Base-by-base conservation (phyloP, 1,140 invertebrate species). In the Bicyclus anynana region DNA sequence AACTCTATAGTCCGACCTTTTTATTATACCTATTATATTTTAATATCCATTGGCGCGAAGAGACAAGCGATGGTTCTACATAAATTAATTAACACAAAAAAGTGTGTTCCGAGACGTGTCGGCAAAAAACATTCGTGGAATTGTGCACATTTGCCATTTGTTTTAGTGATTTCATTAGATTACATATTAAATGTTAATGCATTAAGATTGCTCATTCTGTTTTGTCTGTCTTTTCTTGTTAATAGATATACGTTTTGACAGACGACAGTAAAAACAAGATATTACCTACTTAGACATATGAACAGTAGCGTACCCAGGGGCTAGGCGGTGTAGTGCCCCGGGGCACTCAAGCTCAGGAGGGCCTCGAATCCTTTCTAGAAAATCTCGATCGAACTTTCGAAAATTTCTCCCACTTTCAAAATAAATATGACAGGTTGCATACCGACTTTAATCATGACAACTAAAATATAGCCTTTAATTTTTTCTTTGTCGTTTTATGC, bases 1-100 rank as follows among this genome's bases (percentile, higher is more conserved):
- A 1, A 33, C 29, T 1, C 2, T 12, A 33, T 12, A 33, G n/a
- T n/a, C 4, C n/a, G 10, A 27, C 26, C 26, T 27, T 33, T 40
- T 40, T 17, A 40, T 16, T 17, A 16, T n/a, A n/a, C n/a, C n/a
- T 40, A 0, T 17, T 40, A 16, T 17, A 40, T 3, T 9, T 16
- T 16, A 40, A 40, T 40, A 40, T 40, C 37, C 37, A 16, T 40
- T 40, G 13, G 17, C 16, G 13, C 13, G 13, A 40, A 40, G 37
- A 40, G 37, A 14, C 37, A 17, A 14, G 17, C 16, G 33, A 16
- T 40, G 37, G 14, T 40, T 40, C 37, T 40, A 40, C 37, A 40
- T 40, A 40, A 40, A 40, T 40, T 40, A 40, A 40, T 40, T 40
- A 40, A 40, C 37, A 40, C 37, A 40, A 40, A 40, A 40, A 40